Percentiles rank a stretch among this genome's conserved stretches.
Conservation (phyloP, 2,113 vertebrate species). For the Rallus limicola region DNA sequence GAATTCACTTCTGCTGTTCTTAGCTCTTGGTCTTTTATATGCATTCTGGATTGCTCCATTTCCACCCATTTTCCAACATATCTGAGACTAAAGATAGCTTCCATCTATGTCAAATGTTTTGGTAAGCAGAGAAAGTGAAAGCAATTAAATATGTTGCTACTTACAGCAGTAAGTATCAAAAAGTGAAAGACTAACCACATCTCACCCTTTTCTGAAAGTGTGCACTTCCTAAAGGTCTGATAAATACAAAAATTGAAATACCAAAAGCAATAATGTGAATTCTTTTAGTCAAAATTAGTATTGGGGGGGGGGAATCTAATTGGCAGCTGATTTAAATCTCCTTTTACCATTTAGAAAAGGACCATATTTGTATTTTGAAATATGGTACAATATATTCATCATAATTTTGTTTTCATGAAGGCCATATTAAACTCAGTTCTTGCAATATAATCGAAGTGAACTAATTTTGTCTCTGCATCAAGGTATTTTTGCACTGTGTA, state of each 20-base stretch:
- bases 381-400: not conserved
- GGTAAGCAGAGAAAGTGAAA: not conserved
- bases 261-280: not conserved
- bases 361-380: not conserved
- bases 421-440: not conserved
- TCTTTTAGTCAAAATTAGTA: not conserved
- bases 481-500: not conserved
- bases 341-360: not conserved
- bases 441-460: not conserved
- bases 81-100: not conserved
- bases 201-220: not conserved
- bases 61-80: not conserved
- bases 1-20: not conserved
- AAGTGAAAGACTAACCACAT: not conserved
- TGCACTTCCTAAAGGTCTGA: not conserved
- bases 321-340: not conserved
- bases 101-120: not conserved
- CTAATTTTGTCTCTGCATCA: not conserved
- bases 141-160: not conserved
- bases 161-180: not conserved
- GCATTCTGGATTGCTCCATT: not conserved
- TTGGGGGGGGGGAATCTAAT: not conserved
- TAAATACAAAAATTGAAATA: not conserved
- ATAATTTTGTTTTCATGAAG: not conserved
- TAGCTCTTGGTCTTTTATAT: not conserved